phyloP scores from a whole-genome alignment of 2,113 vertebrate species.

The Dipodomys merriami region DNA sequence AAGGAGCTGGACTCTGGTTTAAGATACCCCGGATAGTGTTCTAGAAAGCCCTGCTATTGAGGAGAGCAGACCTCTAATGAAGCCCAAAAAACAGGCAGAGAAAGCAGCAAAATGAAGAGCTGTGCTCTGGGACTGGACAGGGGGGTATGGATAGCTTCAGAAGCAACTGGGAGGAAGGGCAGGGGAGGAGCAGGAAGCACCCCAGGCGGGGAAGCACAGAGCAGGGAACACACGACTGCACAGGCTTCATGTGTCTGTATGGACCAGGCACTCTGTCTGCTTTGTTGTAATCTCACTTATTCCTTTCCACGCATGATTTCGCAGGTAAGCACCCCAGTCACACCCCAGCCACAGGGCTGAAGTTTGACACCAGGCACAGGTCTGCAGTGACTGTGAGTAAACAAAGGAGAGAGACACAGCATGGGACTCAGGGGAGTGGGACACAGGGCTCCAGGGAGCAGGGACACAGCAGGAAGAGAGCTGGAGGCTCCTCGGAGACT shows the following conservation, averaged over 20 bases:
- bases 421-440: not conserved
- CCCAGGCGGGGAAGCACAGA: not conserved
- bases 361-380: not conserved
- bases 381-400: not conserved
- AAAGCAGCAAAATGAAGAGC: not conserved
- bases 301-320: not conserved
- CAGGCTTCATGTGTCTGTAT: fast-evolving
- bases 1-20: not conserved
- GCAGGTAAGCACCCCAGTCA: not conserved
- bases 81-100: not conserved
- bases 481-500: conserved; percentile 32
- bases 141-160: not conserved
- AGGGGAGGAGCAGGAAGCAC: not conserved
- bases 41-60: not conserved
- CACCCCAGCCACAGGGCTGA: not conserved
- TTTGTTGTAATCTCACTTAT: not conserved
- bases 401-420: not conserved
- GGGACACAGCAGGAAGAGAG: not conserved
- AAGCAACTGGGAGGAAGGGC: not conserved
- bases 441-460: not conserved
- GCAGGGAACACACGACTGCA: fast-evolving
- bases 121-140: fast-evolving
- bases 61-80: not conserved
- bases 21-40: not conserved
- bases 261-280: not conserved